A percentile compares a stretch with the other conserved stretches of the same genome.
phyloP scores from a whole-genome alignment of 1,140 invertebrate species.

The Sycobia sp. region DNA sequence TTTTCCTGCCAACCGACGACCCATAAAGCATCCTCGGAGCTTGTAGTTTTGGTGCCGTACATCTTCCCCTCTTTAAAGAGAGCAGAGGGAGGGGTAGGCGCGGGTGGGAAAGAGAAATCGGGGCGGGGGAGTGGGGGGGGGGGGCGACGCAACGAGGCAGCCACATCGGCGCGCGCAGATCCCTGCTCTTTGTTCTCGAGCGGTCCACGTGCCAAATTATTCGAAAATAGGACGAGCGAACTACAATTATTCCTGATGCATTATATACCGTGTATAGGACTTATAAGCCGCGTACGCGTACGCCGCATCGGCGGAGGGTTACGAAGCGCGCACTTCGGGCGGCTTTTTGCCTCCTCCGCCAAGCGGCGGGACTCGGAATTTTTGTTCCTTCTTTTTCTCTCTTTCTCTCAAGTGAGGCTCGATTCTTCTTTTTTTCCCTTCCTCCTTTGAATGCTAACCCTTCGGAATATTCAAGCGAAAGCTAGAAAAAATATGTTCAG shows the following conservation, averaged over 20 bases:
- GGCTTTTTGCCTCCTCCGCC: too few species aligned
- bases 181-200: not conserved
- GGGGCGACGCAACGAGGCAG: too few species aligned
- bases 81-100: too few species aligned
- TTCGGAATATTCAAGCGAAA: too few species aligned
- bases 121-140: too few species aligned
- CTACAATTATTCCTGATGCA: slow-evolving; percentile 29
- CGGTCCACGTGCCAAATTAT: slow-evolving; percentile 13
- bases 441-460: too few species aligned
- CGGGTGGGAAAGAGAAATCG: too few species aligned
- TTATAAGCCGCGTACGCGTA: not conserved
- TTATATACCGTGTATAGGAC: too few species aligned
- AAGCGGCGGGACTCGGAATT: too few species aligned
- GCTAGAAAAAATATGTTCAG: too few species aligned
- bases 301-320: not conserved
- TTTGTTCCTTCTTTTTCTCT: slow-evolving; percentile 24
- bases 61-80: not conserved
- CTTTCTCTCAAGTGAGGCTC: slow-evolving; percentile 38
- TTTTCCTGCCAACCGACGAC: too few species aligned
- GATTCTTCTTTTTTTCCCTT: too few species aligned
- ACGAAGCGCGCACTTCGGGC: slow-evolving; percentile 1
- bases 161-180: not conserved
- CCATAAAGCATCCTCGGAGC: slow-evolving; percentile 9
- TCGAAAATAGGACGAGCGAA: slow-evolving; percentile 4
- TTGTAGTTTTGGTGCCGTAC: not conserved